These are phyloP conservation scores for Trachelus tabidus DNA, from an alignment of 2,888 invertebrate genomes.

Conservation along the genomic window DNA sequence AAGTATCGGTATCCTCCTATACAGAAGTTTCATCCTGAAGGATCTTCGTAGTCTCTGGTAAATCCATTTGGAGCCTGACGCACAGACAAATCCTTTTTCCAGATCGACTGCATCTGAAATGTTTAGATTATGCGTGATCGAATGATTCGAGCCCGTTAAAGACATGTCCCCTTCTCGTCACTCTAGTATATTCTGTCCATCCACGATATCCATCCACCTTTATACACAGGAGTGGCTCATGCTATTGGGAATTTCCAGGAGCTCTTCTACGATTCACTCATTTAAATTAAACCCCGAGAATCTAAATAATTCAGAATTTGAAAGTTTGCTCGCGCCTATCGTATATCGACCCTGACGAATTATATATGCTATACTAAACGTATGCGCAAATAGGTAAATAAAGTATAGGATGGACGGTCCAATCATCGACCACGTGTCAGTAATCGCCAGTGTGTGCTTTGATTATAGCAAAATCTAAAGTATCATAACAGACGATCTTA, in stretches of 20 bases:
- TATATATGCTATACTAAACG: background rate
- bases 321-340: background rate
- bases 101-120: slow-evolving; percentile 40
- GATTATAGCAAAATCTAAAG: too few relatives aligned
- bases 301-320: background rate
- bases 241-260: background rate
- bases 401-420: background rate
- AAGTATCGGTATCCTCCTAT: slow-evolving; percentile 75
- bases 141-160: background rate
- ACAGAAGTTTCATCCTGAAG: slow-evolving; percentile 73
- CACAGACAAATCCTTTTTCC: slow-evolving; percentile 33
- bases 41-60: slow-evolving; percentile 68
- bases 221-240: background rate
- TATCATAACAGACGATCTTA: too few relatives aligned
- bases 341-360: background rate
- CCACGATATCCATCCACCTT: background rate
- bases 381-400: background rate
- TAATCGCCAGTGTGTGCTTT: too few relatives aligned
- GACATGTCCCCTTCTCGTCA: background rate
- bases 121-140: background rate
- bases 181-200: background rate
- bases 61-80: slow-evolving; percentile 56
- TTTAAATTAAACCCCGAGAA: background rate
- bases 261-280: background rate
- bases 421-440: too few relatives aligned